Conservation (phyloP, 2,113 vertebrate species). For the Rostratula benghalensis region DNA sequence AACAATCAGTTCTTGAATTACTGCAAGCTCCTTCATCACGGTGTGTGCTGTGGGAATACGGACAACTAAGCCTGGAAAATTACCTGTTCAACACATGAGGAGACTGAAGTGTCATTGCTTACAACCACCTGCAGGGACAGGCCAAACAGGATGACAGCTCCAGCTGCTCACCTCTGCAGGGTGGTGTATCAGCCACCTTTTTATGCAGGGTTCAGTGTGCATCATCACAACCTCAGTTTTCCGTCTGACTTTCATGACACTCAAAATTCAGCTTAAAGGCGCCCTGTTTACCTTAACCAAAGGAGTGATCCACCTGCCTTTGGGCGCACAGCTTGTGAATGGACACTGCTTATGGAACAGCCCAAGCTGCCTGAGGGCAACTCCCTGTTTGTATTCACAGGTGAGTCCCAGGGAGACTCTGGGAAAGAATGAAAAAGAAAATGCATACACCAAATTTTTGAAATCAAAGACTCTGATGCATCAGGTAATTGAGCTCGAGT, state of each 20-base stretch:
- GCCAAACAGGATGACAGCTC: neutral
- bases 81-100: neutral
- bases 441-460: fast-evolving
- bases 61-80: neutral
- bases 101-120: neutral
- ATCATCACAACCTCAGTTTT: neutral
- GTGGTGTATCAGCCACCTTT: neutral
- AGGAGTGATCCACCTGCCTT: neutral
- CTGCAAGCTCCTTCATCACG: neutral
- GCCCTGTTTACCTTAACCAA: neutral
- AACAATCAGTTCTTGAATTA: neutral
- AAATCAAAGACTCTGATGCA: neutral
- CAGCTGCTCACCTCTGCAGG: neutral
- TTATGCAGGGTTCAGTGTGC: neutral
- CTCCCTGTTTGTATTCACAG: neutral
- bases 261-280: neutral
- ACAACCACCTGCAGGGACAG: neutral
- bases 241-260: neutral
- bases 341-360: neutral
- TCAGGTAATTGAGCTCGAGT: neutral
- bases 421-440: neutral
- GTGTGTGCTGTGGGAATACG: fast-evolving
- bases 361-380: neutral
- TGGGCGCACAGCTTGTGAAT: neutral
- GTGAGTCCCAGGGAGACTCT: neutral